These are phyloP conservation scores for Campopleginae sp. DNA, from an alignment of 2,888 invertebrate genomes.

Conservation along the genomic window DNA sequence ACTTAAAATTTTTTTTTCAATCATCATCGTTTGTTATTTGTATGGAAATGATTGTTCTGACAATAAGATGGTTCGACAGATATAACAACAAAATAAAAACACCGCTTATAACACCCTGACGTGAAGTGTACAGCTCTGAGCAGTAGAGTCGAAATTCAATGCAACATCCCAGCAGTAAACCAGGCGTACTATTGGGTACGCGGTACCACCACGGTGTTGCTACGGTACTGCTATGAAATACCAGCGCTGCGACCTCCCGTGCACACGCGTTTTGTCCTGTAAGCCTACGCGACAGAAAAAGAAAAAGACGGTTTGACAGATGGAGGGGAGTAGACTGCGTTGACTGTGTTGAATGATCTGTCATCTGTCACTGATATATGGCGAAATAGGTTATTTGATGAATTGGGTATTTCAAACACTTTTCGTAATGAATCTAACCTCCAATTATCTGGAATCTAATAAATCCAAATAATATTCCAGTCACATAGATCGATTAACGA, in stretches of 20 bases:
- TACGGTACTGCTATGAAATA: background rate
- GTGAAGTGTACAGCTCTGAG: too few species aligned
- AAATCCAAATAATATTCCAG: background rate
- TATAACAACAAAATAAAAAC: too few species aligned
- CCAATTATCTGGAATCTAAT: background rate
- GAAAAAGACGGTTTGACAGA: background rate
- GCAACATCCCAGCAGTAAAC: too few species aligned
- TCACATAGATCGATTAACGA: conserved; percentile 70
- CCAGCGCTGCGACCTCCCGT: background rate
- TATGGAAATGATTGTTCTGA: too few species aligned
- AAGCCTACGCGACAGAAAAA: background rate
- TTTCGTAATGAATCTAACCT: background rate
- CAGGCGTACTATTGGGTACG: too few species aligned
- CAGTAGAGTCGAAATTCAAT: too few species aligned
- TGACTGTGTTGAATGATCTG: background rate
- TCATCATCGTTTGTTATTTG: too few species aligned
- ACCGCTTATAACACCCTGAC: too few species aligned
- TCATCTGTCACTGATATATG: background rate
- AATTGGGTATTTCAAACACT: background rate
- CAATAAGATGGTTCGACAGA: too few species aligned
- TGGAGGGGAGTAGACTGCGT: background rate
- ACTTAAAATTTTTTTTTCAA: too few species aligned
- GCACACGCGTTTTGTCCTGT: too few species aligned
- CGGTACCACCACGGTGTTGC: too few species aligned
- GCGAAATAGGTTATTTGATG: background rate